Conservation (phyloP, 2,113 vertebrate genomes). For the western clawed frog (Xenopus tropicalis) region DNA sequence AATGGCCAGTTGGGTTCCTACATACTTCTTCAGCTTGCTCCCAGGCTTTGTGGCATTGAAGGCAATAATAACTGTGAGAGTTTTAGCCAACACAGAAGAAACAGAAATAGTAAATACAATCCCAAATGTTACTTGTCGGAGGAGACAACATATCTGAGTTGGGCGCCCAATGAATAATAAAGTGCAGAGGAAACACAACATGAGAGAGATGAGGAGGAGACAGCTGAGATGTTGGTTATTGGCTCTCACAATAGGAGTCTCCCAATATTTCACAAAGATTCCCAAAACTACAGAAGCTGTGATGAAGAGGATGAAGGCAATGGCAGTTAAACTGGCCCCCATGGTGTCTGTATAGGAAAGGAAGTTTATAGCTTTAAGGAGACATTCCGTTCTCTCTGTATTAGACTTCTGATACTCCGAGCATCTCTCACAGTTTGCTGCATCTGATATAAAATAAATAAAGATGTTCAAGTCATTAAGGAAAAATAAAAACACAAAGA, state of each 20-base stretch:
- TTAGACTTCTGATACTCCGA: slow-evolving; percentile 64
- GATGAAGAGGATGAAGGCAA: slow-evolving; percentile 60
- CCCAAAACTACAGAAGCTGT: slow-evolving; percentile 55
- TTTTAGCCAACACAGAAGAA: slow-evolving; percentile 67
- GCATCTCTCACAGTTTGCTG: slow-evolving; percentile 49
- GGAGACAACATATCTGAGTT: slow-evolving; percentile 6
- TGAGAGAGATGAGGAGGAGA: slow-evolving; percentile 67
- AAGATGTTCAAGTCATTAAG: too few species aligned
- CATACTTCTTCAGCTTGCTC: slow-evolving; percentile 12
- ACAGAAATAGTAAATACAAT: slow-evolving; percentile 57
- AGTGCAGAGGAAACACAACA: slow-evolving; percentile 66
- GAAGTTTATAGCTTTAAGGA: slow-evolving; percentile 67
- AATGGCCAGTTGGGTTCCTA: slow-evolving; percentile 9
- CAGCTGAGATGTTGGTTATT: slow-evolving; percentile 73
- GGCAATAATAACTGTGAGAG: slow-evolving; percentile 63
- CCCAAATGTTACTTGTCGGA: slow-evolving; percentile 61
- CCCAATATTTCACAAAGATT: slow-evolving; percentile 59
- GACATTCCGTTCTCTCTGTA: slow-evolving; percentile 56
- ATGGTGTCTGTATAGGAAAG: slow-evolving; percentile 67
- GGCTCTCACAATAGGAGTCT: slow-evolving; percentile 64
- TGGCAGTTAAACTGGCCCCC: slow-evolving; percentile 58
- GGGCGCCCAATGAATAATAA: slow-evolving; percentile 29
- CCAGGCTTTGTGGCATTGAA: slow-evolving; percentile 62
- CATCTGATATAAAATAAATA: slow-evolving; percentile 40
- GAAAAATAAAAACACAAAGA: too few species aligned